Percentiles rank a stretch among this genome's conserved stretches.
These are phyloP conservation scores for Hemithea aestivaria DNA, from an alignment of 2,888 invertebrate species.

Conservation along the genomic window DNA sequence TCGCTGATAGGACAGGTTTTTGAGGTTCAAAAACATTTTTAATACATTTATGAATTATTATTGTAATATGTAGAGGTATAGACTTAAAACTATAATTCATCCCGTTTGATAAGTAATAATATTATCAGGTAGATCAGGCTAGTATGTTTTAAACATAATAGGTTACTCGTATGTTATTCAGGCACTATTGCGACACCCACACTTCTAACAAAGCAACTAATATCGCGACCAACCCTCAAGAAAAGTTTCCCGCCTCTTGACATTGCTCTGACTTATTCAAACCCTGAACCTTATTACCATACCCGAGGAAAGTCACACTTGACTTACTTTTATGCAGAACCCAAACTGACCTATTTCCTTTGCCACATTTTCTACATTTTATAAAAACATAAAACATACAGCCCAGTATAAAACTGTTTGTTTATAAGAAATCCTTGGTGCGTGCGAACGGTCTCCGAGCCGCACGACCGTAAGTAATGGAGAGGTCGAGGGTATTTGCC, in stretches of 20 bases:
- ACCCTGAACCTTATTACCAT: slow-evolving; percentile 13
- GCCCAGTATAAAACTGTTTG: slow-evolving; percentile 41
- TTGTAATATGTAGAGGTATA: too few species aligned
- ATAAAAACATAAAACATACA: slow-evolving; percentile 25
- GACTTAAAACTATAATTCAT: too few species aligned
- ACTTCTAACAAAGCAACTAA: too few species aligned
- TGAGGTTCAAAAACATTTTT: too few species aligned
- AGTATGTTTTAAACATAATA: too few species aligned
- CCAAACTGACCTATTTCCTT: slow-evolving; percentile 16
- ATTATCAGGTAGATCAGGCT: too few species aligned
- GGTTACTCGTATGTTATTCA: too few species aligned
- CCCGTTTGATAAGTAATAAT: too few species aligned
- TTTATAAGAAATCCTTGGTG: slow-evolving; percentile 39
- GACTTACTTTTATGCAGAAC: slow-evolving; percentile 11
- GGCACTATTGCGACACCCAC: too few species aligned
- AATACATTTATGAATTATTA: too few species aligned
- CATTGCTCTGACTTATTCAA: slow-evolving; percentile 2
- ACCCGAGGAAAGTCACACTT: slow-evolving; percentile 5
- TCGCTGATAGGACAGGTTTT: too few species aligned
- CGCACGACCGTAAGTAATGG: slow-evolving; percentile 52
- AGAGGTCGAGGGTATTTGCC: slow-evolving; percentile 53
- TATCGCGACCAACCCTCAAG: too few species aligned
- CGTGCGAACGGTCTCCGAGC: slow-evolving; percentile 31
- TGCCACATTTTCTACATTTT: slow-evolving; percentile 18
- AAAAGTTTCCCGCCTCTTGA: not conserved